Conservation (phyloP, 2,888 invertebrate genomes). For the Yponomeuta plumbellus region DNA sequence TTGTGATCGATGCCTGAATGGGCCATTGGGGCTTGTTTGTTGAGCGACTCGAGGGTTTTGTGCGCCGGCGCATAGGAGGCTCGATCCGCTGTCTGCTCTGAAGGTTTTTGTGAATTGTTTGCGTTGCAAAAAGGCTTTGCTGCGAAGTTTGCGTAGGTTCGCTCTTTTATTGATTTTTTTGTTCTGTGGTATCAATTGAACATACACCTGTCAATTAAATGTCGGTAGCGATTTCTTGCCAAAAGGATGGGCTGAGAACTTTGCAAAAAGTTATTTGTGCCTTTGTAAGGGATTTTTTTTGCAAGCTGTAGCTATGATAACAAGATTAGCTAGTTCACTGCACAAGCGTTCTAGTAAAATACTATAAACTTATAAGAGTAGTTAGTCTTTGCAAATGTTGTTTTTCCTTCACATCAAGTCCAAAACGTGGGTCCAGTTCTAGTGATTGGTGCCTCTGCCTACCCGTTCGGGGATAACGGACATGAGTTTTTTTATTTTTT, state of each 20-base stretch:
- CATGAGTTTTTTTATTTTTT: too few relatives aligned
- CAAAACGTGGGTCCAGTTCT: too few relatives aligned
- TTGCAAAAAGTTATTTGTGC: background rate
- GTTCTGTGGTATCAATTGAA: background rate
- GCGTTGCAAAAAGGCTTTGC: slow-evolving; percentile 19
- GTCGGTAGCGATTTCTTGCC: background rate
- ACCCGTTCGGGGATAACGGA: too few relatives aligned
- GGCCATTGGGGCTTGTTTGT: slow-evolving; percentile 27
- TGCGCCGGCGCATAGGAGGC: slow-evolving; percentile 40
- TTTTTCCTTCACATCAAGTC: too few relatives aligned
- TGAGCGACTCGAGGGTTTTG: slow-evolving; percentile 27
- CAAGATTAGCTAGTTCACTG: background rate
- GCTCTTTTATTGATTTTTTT: background rate
- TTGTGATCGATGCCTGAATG: slow-evolving; percentile 53
- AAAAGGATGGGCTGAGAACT: background rate
- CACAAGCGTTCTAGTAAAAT: background rate
- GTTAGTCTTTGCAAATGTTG: too few relatives aligned
- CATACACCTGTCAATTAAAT: background rate
- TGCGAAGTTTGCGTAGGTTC: background rate
- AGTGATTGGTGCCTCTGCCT: too few relatives aligned
- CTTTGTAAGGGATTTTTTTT: background rate
- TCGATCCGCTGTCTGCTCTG: background rate
- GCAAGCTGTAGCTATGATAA: background rate
- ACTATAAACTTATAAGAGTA: too few relatives aligned
- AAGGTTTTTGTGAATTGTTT: slow-evolving; percentile 30